phyloP scores from a whole-genome alignment of 2,888 invertebrate genomes.

The Melinaea marsaeus region DNA sequence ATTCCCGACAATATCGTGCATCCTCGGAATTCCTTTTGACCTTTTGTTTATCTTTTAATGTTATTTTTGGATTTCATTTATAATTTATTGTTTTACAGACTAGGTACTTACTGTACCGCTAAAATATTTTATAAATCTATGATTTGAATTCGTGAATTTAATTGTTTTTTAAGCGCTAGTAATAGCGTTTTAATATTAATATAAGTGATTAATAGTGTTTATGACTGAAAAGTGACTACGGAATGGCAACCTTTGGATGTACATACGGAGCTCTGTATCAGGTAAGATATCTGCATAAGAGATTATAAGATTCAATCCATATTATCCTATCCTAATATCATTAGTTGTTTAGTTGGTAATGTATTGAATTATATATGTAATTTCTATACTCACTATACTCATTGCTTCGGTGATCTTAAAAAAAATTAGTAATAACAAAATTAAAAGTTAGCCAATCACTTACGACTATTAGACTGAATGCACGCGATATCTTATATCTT shows the following conservation, averaged over 20 bases:
- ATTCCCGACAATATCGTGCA: conserved; percentile 48
- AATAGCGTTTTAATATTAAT: conserved; percentile 6
- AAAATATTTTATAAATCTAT: not conserved
- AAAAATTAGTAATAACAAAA: conserved; percentile 39
- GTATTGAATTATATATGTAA: too few relatives aligned
- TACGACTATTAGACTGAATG: conserved; percentile 47
- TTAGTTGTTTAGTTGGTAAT: too few relatives aligned
- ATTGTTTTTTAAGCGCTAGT: conserved; percentile 7
- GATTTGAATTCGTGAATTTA: not conserved
- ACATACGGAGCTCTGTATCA: conserved; percentile 48
- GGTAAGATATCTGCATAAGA: conserved; percentile 41
- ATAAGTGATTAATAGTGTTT: conserved; percentile 23
- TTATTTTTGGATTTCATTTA: conserved; percentile 6
- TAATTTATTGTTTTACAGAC: not conserved
- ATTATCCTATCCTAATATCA: too few relatives aligned
- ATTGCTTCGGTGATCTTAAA: not conserved
- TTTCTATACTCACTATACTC: too few relatives aligned
- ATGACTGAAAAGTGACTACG: conserved; percentile 42
- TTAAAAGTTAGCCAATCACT: conserved; percentile 42
- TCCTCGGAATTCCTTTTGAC: conserved; percentile 31
- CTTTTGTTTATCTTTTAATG: conserved; percentile 9
- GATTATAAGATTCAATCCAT: not conserved
- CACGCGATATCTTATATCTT: conserved; percentile 52
- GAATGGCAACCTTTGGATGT: conserved; percentile 60
- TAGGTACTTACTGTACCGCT: too few relatives aligned